Base-by-base conservation (phyloP, 1,140 invertebrate genomes). In the Drosophila truncata region DNA sequence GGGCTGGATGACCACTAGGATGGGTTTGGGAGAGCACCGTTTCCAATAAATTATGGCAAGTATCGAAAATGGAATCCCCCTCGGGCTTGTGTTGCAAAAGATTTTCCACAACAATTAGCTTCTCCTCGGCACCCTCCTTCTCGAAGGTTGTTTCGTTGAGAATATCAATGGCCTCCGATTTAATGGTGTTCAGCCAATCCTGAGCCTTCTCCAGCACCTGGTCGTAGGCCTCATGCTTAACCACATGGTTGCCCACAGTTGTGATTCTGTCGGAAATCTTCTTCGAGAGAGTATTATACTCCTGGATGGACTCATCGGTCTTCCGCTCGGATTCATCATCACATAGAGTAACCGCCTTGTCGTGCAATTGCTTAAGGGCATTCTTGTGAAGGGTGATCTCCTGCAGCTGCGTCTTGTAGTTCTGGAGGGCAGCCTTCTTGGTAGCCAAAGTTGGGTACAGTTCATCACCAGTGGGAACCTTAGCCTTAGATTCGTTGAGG, bases 391-490 rank as follows among this genome's bases (percentile, higher is more conserved):
- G 94, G 16, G 94, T 95, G 4, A 98, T 95, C 84, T 99, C 98
- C 93, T 98, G 97, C 20, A 95, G 94, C 16, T 97, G 94, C 4
- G 95, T 95, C 90, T 95, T 96, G 78, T 96, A 96, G 13, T 95
- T 94, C 78, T 98, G 96, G 5, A 98, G 93, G 37, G 96, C 95
- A n/a, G 95, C 93, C 93, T 98, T 98, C 92, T 98, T 98, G 71
- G 98, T 96, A 10, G 96, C 95, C 41, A 98, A 92, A 4, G 95
- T 97, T 27, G 96, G 94, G 77, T 96, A 94, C 1, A 97, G 93
- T 72, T 96, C 95, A 52, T 95, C 94, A 55, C 95, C 95, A 41
- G 95, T 94, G 1, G 95, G 94, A 13, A 96, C 93, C 92, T 97
- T 96, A 29, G 94, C 94, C 82, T 96, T 95, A 1, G 95, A 94